Evolutionary conservation across 2,797 vertebrate genomes (phyloP), one percentile per base, ranked within the genome.

Genomic region (Mus minutoides): DNA sequence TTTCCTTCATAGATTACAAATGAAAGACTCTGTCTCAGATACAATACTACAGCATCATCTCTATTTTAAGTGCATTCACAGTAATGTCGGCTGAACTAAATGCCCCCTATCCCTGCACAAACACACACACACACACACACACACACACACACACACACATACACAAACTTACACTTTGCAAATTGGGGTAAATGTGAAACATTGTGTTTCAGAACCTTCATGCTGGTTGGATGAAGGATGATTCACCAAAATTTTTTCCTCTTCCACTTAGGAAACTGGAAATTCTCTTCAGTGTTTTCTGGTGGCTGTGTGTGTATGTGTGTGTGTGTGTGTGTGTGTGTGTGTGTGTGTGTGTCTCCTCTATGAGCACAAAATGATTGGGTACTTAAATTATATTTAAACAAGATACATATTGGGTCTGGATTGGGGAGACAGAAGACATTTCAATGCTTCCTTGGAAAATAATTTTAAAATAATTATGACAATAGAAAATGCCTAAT

Each of bases 331-430:
- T 34, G 31, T 67, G 64, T 34, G 64, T 67, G 64, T 67, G 13
- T 67, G 64, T 67, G 31, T 67, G 13, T 67, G 31, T 34, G 29
- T 67, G 31, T 16, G 64, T n/a, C 1, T 2, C 7, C 5, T 0
- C 31, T 11, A 3, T 6, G 92, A 9, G n/a, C n/a, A 91, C 96
- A 93, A 4, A 98, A 96, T 69, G 95, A 92, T 97, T 98, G 96
- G 91, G 96, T 97, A 97, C 97, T 96, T 96, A 97, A 97, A 98
- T 97, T 97, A 91, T 95, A 98, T 98, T 98, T 98, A 97, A 96
- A 97, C 96, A 91, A 6, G 69, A 40, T 49, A 58, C 24, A 43
- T 96, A 80, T 90, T 71, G 46, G 73, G 89, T 90, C 19, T 58
- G 26, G 6, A 10, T 11, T 21, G 24, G 37, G 29, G 19, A 84